Percentiles rank a stretch among this genome's conserved stretches.
phyloP scores from a whole-genome alignment of 2,113 vertebrate genomes.

The Calidris pugnax region DNA sequence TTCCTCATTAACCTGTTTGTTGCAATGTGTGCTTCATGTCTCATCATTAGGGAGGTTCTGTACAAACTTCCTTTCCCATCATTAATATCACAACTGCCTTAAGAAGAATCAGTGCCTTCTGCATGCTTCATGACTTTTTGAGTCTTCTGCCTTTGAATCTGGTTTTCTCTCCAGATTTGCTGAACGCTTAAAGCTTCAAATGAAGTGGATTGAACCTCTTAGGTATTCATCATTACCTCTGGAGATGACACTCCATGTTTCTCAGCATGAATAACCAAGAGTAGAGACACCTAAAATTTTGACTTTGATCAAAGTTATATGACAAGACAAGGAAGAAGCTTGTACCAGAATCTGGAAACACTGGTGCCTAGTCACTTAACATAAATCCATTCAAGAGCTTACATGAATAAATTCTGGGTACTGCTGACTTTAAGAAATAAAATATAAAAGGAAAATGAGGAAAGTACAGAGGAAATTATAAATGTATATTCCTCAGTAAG shows the following conservation, averaged over 20 bases:
- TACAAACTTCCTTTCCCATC: background rate
- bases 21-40: background rate
- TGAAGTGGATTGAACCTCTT: background rate
- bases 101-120: background rate
- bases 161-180: background rate
- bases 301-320: conserved; percentile 26
- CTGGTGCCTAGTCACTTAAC: background rate
- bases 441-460: background rate
- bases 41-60: background rate
- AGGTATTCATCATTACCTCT: conserved; percentile 1
- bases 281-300: background rate
- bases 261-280: background rate
- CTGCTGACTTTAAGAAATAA: background rate
- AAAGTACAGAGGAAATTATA: background rate
- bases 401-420: background rate
- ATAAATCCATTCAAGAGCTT: background rate
- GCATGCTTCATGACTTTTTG: background rate
- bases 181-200: background rate
- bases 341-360: conserved; percentile 8
- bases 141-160: background rate
- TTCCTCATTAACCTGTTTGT: background rate
- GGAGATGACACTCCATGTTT: background rate
- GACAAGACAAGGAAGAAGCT: background rate
- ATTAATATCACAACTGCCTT: background rate
- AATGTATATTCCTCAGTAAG: background rate